These are phyloP conservation scores for Drosophila ezoana DNA, from an alignment of 2,888 invertebrate species.

Conservation along the genomic window DNA sequence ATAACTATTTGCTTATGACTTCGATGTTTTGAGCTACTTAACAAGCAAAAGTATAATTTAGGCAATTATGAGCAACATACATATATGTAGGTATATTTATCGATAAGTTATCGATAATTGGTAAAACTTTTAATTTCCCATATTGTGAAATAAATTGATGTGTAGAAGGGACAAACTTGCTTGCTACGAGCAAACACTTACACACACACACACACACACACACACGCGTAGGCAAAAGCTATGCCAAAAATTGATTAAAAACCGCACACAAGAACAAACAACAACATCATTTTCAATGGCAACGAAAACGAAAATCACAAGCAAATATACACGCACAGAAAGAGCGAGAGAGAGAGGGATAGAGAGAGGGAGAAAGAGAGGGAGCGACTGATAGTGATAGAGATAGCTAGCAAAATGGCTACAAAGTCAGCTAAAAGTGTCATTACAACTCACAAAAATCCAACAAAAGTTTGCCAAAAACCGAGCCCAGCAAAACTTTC, in stretches of 20 bases:
- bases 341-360: neutral
- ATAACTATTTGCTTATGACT: neutral
- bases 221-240: slow-evolving; percentile 34
- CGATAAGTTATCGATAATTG: neutral
- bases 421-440: slow-evolving; percentile 82
- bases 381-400: slow-evolving; percentile 1
- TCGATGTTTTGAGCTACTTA: neutral
- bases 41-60: neutral
- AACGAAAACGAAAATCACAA: slow-evolving; percentile 69
- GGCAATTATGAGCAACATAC: too few relatives aligned
- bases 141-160: neutral
- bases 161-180: too few relatives aligned
- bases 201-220: slow-evolving; percentile 6
- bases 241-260: slow-evolving; percentile 74
- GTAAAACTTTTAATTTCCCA: neutral
- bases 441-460: slow-evolving; percentile 75
- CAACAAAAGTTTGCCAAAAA: slow-evolving; percentile 43
- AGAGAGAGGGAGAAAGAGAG: neutral
- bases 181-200: neutral
- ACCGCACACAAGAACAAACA: slow-evolving; percentile 51
- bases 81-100: too few relatives aligned
- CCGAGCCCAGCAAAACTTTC: slow-evolving; percentile 64
- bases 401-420: slow-evolving; percentile 66
- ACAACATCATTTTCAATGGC: slow-evolving; percentile 49
- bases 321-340: slow-evolving; percentile 13